A percentile compares a stretch with the other conserved stretches of the same genome.
phyloP scores from a whole-genome alignment of 2,113 vertebrate species.

The Pseudolaguvia tuberculata region DNA sequence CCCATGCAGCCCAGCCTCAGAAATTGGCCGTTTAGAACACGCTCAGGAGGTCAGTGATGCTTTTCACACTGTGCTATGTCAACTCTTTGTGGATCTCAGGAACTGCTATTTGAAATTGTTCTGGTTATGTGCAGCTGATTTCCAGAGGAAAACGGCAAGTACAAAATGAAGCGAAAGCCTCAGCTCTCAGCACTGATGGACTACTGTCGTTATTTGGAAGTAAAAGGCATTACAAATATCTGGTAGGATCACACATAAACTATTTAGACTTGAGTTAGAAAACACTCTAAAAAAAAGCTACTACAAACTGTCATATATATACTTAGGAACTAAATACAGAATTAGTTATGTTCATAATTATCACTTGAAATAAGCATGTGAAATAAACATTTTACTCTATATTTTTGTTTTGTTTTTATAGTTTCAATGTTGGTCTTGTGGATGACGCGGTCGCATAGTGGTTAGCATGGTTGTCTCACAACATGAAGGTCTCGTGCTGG shows the following conservation, averaged over 20 bases:
- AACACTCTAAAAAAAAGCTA: too few species aligned
- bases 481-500: too few species aligned
- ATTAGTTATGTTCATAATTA: too few species aligned
- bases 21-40: conserved; percentile 67
- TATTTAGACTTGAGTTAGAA: background rate
- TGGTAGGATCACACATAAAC: conserved; percentile 64
- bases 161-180: conserved; percentile 67
- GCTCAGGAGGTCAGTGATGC: conserved; percentile 58
- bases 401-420: too few species aligned
- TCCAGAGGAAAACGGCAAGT: conserved; percentile 62
- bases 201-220: conserved; percentile 66
- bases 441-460: too few species aligned
- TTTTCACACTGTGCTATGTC: background rate
- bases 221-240: conserved; percentile 78
- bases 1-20: conserved; percentile 70
- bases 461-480: too few species aligned
- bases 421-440: too few species aligned
- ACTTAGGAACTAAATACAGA: too few species aligned
- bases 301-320: too few species aligned
- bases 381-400: too few species aligned
- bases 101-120: background rate
- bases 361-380: too few species aligned
- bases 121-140: conserved; percentile 32
- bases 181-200: conserved; percentile 59
- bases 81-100: too few species aligned